These are phyloP conservation scores for Coreius guichenoti DNA, from an alignment of 2,797 vertebrate species.

Conservation along the genomic window DNA sequence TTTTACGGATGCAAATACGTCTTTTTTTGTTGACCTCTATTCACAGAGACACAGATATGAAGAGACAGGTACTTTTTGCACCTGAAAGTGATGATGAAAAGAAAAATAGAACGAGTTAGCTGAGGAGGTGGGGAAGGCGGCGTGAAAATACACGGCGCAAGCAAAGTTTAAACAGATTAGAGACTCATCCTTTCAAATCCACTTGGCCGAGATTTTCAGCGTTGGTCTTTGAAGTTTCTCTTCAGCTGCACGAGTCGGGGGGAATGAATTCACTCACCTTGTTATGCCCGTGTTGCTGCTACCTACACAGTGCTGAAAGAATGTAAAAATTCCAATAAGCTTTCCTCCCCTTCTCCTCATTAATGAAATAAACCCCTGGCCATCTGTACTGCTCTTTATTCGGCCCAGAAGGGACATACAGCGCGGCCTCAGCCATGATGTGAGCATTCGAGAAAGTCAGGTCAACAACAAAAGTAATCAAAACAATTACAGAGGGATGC, in stretches of 20 bases:
- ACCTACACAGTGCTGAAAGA: conserved; percentile 76
- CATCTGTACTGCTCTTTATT: conserved; percentile 58
- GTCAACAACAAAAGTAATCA: neutral
- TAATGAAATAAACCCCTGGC: conserved; percentile 68
- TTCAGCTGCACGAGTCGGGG: conserved; percentile 54
- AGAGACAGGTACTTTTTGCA: conserved; percentile 40
- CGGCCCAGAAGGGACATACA: conserved; percentile 65
- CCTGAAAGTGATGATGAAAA: conserved; percentile 54
- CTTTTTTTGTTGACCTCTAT: conserved; percentile 55
- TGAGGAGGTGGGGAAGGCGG: conserved; percentile 48
- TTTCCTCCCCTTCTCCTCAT: conserved; percentile 58
- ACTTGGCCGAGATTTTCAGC: conserved; percentile 63
- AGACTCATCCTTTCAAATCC: conserved; percentile 79
- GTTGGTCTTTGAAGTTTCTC: conserved; percentile 73
- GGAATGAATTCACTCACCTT: conserved; percentile 72
- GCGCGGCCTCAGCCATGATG: conserved; percentile 46
- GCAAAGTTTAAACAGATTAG: conserved; percentile 81
- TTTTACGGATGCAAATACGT: conserved; percentile 56
- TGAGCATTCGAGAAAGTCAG: conserved; percentile 58
- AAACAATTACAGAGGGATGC: conserved; percentile 46
- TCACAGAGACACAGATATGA: neutral
- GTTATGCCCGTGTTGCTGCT: conserved; percentile 52
- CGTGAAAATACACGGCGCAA: conserved; percentile 74
- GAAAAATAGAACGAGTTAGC: conserved; percentile 54
- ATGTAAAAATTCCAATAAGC: conserved; percentile 61